Evolutionary conservation across 2,113 vertebrate genomes (phyloP).

Genomic region (Bujurquina vittata): DNA sequence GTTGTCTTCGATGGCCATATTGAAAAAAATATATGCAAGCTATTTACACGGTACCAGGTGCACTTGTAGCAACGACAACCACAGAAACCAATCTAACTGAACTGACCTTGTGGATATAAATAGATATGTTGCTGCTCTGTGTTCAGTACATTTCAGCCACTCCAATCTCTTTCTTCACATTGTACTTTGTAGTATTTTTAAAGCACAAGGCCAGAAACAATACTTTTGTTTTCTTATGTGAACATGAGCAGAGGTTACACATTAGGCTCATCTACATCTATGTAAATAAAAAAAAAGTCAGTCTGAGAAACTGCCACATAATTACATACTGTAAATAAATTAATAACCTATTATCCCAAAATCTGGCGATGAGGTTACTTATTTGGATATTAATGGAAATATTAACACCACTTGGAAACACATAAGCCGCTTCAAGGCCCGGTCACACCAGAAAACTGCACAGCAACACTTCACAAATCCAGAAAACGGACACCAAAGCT

Average conservation of each 20-base stretch:
- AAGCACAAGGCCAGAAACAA: slow-evolving; percentile 41
- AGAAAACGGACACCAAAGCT: neutral
- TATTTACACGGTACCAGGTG: slow-evolving; percentile 76
- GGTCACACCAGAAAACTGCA: slow-evolving; percentile 35
- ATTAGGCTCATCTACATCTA: slow-evolving; percentile 42
- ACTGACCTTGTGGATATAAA: slow-evolving; percentile 40
- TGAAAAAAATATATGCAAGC: slow-evolving; percentile 77
- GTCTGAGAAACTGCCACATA: slow-evolving; percentile 29
- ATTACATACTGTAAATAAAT: slow-evolving; percentile 38
- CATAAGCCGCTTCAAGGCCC: slow-evolving; percentile 26
- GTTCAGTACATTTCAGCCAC: slow-evolving; percentile 25
- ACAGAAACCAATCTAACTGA: slow-evolving; percentile 46
- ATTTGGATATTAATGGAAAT: slow-evolving; percentile 44
- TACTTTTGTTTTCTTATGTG: slow-evolving; percentile 13
- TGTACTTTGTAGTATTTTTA: slow-evolving; percentile 42
- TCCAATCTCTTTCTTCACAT: slow-evolving; percentile 15
- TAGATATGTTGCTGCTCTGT: slow-evolving; percentile 43
- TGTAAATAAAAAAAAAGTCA: slow-evolving; percentile 23
- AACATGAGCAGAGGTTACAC: slow-evolving; percentile 45
- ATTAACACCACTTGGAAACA: slow-evolving; percentile 44
- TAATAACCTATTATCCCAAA: slow-evolving; percentile 28
- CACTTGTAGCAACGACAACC: slow-evolving; percentile 41
- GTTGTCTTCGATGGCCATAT: slow-evolving; percentile 72
- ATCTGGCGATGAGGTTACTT: slow-evolving; percentile 29
- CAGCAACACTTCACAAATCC: neutral